Base-by-base conservation (phyloP, 2,113 vertebrate genomes). In the Aleadryas rufinucha region DNA sequence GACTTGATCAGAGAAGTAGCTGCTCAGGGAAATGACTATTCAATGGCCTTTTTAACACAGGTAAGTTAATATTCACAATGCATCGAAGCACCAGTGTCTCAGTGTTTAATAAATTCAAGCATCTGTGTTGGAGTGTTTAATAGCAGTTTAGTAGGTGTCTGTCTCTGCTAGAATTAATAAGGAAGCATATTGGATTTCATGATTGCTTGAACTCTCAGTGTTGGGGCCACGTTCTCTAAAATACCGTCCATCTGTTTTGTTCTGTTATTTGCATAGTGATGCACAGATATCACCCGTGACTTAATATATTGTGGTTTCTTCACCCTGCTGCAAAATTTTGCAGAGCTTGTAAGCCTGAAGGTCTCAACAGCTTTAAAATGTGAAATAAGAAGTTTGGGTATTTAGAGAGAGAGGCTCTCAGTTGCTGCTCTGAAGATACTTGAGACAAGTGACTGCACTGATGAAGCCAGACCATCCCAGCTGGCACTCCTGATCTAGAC, bases 1-100 rank as follows among this genome's bases (percentile, higher is more conserved):
- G 99, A 99, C 94, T 97, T 99, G 95, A 99, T 99, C 94, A 98
- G 99, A 97, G 99, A 99, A 96, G 99, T 99, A 85, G 99, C 99
- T 71, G 99, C 99, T 53, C 99, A 99, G 96, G 99, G 99, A 65
- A 99, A 98, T 45, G 99, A 99, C 94, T 99, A 99, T 97, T 98
- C 98, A 71, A 98, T 99, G 97, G 99, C 99, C 88, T 99, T 98
- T 97, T 98, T 99, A 92, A 99, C 99, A 75, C 99, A 99, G 97
- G 99, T 99, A 95, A 35, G 41, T 94, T 93, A 84, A 47, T 59
- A 74, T 22, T 59, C 56, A 78, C 44, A 89, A 54, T 86, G 39
- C 1, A 2, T 69, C 60, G 57, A 45, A 64, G 57, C 37, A 71
- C 12, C 6, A 11, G 1, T 63, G 41, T 44, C 85, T 22, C 28